A percentile compares a stretch with the other conserved stretches of the same genome.
Evolutionary conservation across 2,797 vertebrate species (phyloP).

Genomic region (Neosilurus hyrtlii): DNA sequence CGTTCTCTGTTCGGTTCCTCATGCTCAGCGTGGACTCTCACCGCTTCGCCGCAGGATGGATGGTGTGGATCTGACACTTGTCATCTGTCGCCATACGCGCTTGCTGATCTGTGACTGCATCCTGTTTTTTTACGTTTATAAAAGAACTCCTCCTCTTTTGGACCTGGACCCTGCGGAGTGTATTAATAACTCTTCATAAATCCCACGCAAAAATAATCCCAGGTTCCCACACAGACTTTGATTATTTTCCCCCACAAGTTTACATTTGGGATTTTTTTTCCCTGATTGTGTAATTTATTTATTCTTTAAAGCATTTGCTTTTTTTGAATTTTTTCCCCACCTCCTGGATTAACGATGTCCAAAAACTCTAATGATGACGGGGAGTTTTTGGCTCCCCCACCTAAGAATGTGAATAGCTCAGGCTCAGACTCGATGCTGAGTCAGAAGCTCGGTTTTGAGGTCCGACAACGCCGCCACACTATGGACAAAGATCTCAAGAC

Average conservation of each 20-base stretch:
- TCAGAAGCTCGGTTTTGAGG: conserved; percentile 78
- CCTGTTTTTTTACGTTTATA: conserved; percentile 64
- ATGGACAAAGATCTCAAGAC: conserved; percentile 96
- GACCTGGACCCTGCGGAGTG: conserved; percentile 53
- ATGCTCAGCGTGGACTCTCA: conserved; percentile 55
- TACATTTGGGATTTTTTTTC: conserved; percentile 43
- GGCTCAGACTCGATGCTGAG: conserved; percentile 84
- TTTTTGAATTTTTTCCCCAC: conserved; percentile 30
- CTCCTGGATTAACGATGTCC: conserved; percentile 65
- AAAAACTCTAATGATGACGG: conserved; percentile 68
- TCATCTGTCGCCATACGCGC: conserved; percentile 54
- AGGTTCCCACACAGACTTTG: conserved; percentile 33
- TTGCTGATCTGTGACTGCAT: conserved; percentile 59
- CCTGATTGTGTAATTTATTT: conserved; percentile 56
- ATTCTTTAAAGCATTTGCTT: conserved; percentile 18
- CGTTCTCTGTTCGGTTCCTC: conserved; percentile 38
- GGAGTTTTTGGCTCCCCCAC: conserved; percentile 73
- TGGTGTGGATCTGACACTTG: conserved; percentile 62
- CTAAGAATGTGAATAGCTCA: conserved; percentile 87
- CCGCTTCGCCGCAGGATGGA: conserved; percentile 61
- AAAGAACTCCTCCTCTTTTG: conserved; percentile 63
- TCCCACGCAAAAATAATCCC: conserved; percentile 40
- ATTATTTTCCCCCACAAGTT: conserved; percentile 36
- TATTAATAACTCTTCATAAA: conserved; percentile 57
- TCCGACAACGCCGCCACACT: conserved; percentile 91